These are phyloP conservation scores for Hormaphis cornu DNA, from an alignment of 1,140 invertebrate genomes.

Conservation along the genomic window DNA sequence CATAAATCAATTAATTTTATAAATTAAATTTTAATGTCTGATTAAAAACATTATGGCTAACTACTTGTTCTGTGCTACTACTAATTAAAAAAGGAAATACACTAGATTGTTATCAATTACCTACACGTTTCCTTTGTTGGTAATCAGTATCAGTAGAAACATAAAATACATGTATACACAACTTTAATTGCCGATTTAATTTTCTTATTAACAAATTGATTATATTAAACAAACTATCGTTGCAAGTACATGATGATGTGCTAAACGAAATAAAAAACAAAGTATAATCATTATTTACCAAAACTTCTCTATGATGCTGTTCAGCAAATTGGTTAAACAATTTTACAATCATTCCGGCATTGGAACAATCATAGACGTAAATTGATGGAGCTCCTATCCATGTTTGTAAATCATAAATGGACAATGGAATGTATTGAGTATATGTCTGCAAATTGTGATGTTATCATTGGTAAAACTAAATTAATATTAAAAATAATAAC, in stretches of 20 bases:
- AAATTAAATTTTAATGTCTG: no score
- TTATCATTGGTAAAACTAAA: slow-evolving; percentile 33
- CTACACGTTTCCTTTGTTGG: background rate
- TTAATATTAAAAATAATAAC: background rate
- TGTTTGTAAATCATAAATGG: slow-evolving; percentile 93
- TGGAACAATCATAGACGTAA: slow-evolving; percentile 98
- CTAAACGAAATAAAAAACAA: no score
- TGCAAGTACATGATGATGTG: no score
- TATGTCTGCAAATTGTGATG: slow-evolving; percentile 62
- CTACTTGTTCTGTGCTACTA: no score
- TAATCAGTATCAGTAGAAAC: background rate
- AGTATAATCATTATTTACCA: slow-evolving; percentile 5
- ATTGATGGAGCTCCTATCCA: slow-evolving; percentile 99
- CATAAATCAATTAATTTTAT: no score
- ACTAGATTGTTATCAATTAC: background rate
- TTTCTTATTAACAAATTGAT: background rate
- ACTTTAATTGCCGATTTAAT: slow-evolving; percentile 4
- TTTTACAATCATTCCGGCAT: slow-evolving; percentile 92
- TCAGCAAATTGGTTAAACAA: slow-evolving; percentile 84
- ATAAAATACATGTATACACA: no score
- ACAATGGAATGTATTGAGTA: slow-evolving; percentile 98
- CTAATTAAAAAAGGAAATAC: background rate
- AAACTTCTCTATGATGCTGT: slow-evolving; percentile 73
- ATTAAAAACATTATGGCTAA: no score
- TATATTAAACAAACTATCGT: background rate